Conservation (phyloP, 2,797 vertebrate species). For the Eulemur albifrons region DNA sequence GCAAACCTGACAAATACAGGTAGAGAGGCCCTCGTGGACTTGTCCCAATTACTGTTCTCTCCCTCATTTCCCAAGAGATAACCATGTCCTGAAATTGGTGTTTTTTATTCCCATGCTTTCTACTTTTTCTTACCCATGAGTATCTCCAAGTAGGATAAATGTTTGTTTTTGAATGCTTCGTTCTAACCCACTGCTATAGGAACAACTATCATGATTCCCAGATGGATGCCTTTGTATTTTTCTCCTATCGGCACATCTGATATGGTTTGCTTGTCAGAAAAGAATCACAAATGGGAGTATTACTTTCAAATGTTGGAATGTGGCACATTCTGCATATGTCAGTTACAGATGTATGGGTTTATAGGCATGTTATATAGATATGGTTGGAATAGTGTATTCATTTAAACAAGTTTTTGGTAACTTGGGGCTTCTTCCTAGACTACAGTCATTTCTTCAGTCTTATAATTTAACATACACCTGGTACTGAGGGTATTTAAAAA, state of each 20-base stretch:
- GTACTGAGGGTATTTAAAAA: not conserved
- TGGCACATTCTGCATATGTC: not conserved
- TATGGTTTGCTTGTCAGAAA: constrained; percentile 3
- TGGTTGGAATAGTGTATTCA: not conserved
- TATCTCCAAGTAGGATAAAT: not conserved
- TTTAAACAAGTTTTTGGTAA: not conserved
- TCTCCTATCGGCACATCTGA: not conserved
- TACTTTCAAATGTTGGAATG: not conserved
- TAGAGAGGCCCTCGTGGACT: not conserved
- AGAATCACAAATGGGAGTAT: not conserved
- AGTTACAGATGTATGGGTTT: not conserved
- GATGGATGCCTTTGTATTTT: not conserved
- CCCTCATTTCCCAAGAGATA: not conserved
- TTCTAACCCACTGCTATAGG: not conserved
- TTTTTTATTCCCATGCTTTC: not conserved
- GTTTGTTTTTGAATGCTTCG: not conserved
- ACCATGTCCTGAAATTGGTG: not conserved
- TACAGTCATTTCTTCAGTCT: not conserved
- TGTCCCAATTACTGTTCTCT: not conserved
- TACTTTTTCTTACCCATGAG: not conserved
- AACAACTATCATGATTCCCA: not conserved
- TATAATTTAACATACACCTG: not conserved
- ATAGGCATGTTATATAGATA: not conserved
- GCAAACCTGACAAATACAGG: not conserved
- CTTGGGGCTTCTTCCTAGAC: not conserved